Evolutionary conservation across 2,113 vertebrate species (phyloP), one percentile per base, ranked within the genome.

Genomic region (Perccottus glenii): DNA sequence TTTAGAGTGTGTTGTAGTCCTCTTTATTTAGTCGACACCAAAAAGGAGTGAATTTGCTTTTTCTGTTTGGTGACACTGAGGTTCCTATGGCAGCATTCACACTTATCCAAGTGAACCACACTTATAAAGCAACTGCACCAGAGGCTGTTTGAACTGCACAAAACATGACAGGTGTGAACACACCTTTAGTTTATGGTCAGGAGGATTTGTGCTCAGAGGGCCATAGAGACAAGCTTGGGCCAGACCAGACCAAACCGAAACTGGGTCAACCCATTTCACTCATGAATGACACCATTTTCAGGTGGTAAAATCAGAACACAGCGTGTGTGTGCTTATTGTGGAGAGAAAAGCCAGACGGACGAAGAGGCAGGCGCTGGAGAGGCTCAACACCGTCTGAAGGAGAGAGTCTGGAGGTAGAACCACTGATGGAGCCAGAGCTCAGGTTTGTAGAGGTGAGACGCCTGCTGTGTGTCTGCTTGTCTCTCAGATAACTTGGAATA

Each of bases 181-280:
- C 19, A 27, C 19, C 19, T 27, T 27, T 27, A 27, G 19, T 27
- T 27, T 27, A 27, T 27, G 19, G 19, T 27, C 19, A 27, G 19
- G 19, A 27, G 1, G 3, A 27, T 27, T 27, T 27, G 19, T 27
- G 43, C 67, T 70, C 35, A 35, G 4, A 2, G 16, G 70, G 71
- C 68, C 59, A 60, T 33, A 3, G 50, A 36, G 49, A 67, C 48
- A 58, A 43, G 67, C 27, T 6, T 40, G 42, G 49, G 15, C 60
- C 2, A 77, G 67, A 77, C 61, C 61, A 73, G 69, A 63, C 67
- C 64, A 70, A 70, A 73, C 70, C 48, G 75, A 84, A 89, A 81
- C 77, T 87, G 67, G 87, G 85, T 78, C 87, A 83, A 83, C 65
- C 69, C 78, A 74, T 78, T 85, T 87, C 61, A 75, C 68, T 82